phyloP scores from a whole-genome alignment of 2,113 vertebrate species.

The Clarias batrachus region DNA sequence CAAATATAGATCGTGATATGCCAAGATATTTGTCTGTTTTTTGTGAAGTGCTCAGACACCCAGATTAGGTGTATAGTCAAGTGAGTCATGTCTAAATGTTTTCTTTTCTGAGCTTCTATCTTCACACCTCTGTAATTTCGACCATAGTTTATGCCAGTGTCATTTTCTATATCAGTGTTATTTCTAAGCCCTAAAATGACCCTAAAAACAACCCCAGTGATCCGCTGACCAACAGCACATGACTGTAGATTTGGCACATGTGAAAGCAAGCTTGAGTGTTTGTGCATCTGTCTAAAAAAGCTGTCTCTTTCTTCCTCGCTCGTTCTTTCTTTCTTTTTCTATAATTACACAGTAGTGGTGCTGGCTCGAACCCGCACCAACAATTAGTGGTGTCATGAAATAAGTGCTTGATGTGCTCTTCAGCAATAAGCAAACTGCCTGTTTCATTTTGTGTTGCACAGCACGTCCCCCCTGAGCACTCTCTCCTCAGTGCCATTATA shows the following conservation, averaged over 20 bases:
- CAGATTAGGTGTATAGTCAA: neutral
- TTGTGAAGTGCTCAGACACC: neutral
- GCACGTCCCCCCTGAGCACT: neutral
- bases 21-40: constrained; percentile 17
- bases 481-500: neutral
- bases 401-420: constrained; percentile 57
- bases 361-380: constrained; percentile 53
- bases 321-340: constrained; percentile 34
- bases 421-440: constrained; percentile 53
- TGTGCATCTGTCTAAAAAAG: constrained; percentile 16
- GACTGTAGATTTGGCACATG: constrained; percentile 39
- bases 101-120: neutral
- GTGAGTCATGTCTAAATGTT: constrained; percentile 3
- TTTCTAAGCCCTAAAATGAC: constrained; percentile 4
- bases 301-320: constrained; percentile 26
- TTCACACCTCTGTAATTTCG: constrained; percentile 12
- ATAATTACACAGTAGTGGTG: constrained; percentile 47
- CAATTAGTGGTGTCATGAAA: constrained; percentile 63
- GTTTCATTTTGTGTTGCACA: constrained; percentile 43
- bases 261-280: constrained; percentile 48
- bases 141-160: neutral
- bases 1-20: constrained; percentile 15
- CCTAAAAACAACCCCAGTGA: constrained; percentile 18
- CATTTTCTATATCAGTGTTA: neutral
- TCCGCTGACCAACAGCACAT: constrained; percentile 37